Evolutionary conservation across 1,140 invertebrate genomes (phyloP), one percentile per base, ranked within the genome.

Genomic region (Dreissena polymorpha): DNA sequence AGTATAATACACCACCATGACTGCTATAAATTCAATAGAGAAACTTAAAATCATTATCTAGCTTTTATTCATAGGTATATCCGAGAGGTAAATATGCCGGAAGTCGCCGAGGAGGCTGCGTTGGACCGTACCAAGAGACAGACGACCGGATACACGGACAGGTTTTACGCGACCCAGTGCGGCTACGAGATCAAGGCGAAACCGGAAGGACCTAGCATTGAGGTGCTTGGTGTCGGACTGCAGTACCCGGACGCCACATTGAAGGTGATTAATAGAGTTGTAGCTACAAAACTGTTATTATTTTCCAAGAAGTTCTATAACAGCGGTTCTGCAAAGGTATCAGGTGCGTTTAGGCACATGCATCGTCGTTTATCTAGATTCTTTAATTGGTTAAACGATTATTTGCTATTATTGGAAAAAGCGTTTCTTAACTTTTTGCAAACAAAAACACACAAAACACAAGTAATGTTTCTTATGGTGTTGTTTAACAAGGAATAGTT

Each of bases 151-250:
- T 18, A 23, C 16, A 18, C 16, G 16, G 29, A 75, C 29, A 39
- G 18, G 21, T 75, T 63, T 23, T 75, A 63, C 25, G 73, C 64
- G 0, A 75, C 73, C 18, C 73, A 75, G 51, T 75, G 73, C 64
- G 27, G 73, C 55, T 50, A 75, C 25, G 73, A 75, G 13, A 75
- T 63, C 27, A 6, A 21, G 23, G 8, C 60, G 60, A 1, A 18
- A n/a, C 73, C 73, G 49, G 60, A 63, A 14, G 57, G 25, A 39
- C 73, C 73, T 18, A 75, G 73, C 73, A 57, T 75, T 23, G 39
- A 64, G 27, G 73, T 75, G 57, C 57, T 75, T 14, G 73, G 73
- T 14, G 23, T 10, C 21, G 57, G 25, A 23, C 18, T 60, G 7
- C 2, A 39, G 5, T 64, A 51, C 27, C 16, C n/a, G 13, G 60